These are phyloP conservation scores for Microctonus brassicae DNA, from an alignment of 2,888 invertebrate species.

Conservation along the genomic window DNA sequence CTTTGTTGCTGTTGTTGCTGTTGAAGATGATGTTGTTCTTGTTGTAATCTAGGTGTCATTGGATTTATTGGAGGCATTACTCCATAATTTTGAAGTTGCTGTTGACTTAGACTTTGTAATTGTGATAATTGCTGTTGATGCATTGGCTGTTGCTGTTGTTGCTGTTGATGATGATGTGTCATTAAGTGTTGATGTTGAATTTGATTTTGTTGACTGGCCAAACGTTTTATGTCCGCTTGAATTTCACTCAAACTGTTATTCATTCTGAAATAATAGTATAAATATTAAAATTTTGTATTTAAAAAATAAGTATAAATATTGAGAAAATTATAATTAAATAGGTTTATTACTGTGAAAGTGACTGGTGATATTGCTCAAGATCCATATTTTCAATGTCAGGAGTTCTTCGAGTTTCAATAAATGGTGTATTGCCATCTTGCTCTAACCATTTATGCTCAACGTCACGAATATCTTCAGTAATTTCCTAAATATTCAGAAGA, in stretches of 20 bases:
- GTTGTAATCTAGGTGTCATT: slow-evolving; percentile 60
- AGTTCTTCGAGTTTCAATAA: slow-evolving; percentile 77
- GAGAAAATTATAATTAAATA: neutral
- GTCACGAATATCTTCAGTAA: slow-evolving; percentile 73
- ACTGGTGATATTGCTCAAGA: slow-evolving; percentile 85
- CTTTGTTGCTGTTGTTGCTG: slow-evolving; percentile 67
- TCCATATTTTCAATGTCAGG: slow-evolving; percentile 87
- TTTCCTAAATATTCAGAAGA: slow-evolving; percentile 70
- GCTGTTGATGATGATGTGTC: slow-evolving; percentile 71
- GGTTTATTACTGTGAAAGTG: slow-evolving; percentile 79
- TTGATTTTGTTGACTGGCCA: slow-evolving; percentile 86
- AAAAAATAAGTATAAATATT: slow-evolving; percentile 6
- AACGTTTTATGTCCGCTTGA: slow-evolving; percentile 92
- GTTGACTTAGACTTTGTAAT: slow-evolving; percentile 69
- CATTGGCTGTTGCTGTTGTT: slow-evolving; percentile 72
- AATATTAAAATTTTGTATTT: neutral
- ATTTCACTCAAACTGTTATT: slow-evolving; percentile 94
- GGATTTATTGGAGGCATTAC: slow-evolving; percentile 58
- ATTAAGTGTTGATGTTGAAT: slow-evolving; percentile 77
- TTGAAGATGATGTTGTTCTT: slow-evolving; percentile 25
- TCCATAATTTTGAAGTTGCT: slow-evolving; percentile 60
- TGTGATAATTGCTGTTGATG: slow-evolving; percentile 73
- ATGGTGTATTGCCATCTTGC: slow-evolving; percentile 72
- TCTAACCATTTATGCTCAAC: slow-evolving; percentile 79
- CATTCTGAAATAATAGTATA: slow-evolving; percentile 80